Evolutionary conservation across 2,888 invertebrate species (phyloP), one percentile per base, ranked within the genome.

Genomic region (Adineta ricciae): DNA sequence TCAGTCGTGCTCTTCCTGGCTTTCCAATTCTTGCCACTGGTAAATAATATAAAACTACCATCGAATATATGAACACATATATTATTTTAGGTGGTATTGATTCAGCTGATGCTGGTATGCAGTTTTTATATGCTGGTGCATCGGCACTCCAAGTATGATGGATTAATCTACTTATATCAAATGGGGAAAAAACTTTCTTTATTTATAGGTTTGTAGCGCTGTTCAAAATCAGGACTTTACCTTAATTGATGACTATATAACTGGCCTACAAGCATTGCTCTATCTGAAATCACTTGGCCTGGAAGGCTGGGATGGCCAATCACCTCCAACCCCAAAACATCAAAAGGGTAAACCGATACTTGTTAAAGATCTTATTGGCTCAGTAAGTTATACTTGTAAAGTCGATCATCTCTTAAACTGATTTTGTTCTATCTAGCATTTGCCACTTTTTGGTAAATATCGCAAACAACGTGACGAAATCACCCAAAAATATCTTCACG

Each of bases 151-250:
- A 98, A 93, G 94, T 78, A 78, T 78, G 9, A 21, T 14, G 24
- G 8, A n/a, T 41, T n/a, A 38, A 95, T 88, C 86, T 84, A 49
- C 36, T 16, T 16, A 19, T 7, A 2, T 32, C n/a, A n/a, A 36
- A 27, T 19, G 32, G 16, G 9, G 2, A 16, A 54, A 19, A n/a
- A 8, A 86, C n/a, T 85, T 0, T 88, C 94, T n/a, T 94, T 93
- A 24, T n/a, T 2, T 36, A 41, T 78, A 78, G 78, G 78, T 97
- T 86, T 95, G 98, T 91, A 97, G 97, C 88, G 95, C 98, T 0
- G 93, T 99, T 36, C 98, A 99, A 91, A 99, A 99, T 91, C 98
- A 99, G 92, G 98, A 99, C 91, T 99, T 97, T 89, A 97, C 97
- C 0, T 92, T 99, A 0, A 94, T 99, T 83, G 95, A 97, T 19